Evolutionary conservation across 2,113 vertebrate genomes (phyloP).

Genomic region (Azemiops feae): DNA sequence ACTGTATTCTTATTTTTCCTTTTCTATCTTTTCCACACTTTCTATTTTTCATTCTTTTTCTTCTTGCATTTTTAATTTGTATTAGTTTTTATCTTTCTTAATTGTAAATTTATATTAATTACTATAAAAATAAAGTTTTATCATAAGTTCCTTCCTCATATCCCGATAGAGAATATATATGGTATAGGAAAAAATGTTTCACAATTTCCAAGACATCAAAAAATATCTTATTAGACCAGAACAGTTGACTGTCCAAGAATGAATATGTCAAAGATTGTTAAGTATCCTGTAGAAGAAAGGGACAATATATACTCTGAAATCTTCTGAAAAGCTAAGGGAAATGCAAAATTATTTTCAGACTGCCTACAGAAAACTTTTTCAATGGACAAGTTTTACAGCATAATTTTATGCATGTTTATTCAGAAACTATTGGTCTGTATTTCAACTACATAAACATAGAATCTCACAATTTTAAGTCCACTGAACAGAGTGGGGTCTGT

Average conservation of each 20-base stretch:
- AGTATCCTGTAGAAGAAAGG: neutral
- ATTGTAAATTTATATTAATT: neutral
- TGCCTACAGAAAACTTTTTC: neutral
- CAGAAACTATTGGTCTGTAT: neutral
- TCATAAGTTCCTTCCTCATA: neutral
- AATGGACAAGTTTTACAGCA: neutral
- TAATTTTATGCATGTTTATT: neutral
- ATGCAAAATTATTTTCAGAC: neutral
- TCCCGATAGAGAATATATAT: no score
- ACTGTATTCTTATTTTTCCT: neutral
- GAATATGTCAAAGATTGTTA: neutral
- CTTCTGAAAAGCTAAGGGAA: neutral
- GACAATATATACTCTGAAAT: slow-evolving; percentile 2
- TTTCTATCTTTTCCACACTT: neutral
- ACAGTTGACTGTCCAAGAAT: neutral
- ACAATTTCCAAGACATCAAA: no score
- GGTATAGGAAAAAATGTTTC: no score
- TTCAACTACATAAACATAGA: neutral
- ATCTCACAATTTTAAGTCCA: neutral
- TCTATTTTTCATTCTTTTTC: neutral
- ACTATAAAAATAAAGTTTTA: neutral
- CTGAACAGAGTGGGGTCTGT: neutral
- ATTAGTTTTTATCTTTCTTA: neutral
- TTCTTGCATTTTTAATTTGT: neutral
- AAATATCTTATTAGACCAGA: neutral